phyloP scores from a whole-genome alignment of 1,140 invertebrate species.

The Brachionus angularis region DNA sequence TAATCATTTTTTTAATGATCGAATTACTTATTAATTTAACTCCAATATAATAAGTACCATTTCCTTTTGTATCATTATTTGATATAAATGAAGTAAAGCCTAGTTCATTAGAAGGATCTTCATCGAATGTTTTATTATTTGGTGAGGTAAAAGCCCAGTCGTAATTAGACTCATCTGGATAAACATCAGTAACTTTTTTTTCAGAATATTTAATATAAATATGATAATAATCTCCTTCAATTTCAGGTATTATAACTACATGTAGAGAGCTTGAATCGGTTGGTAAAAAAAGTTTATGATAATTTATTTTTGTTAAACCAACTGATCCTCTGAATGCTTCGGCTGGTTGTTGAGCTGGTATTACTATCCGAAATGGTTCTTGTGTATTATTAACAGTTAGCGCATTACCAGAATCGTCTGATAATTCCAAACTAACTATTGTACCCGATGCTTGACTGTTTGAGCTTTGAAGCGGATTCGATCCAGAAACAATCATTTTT shows the following conservation, averaged over 20 bases:
- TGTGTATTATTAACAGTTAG: conserved; percentile 47
- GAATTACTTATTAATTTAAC: conserved; percentile 48
- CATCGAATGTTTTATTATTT: not conserved
- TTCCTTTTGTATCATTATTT: conserved; percentile 48
- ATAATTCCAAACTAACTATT: conserved; percentile 31
- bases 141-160: conserved; percentile 46
- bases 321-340: conserved; percentile 3
- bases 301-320: conserved; percentile 46
- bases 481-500: conserved; percentile 21
- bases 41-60: conserved; percentile 54
- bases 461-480: conserved; percentile 24
- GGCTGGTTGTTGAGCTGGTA: not conserved
- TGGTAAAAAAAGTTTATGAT: conserved; percentile 50
- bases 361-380: conserved; percentile 47
- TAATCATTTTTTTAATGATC: not conserved
- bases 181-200: conserved; percentile 44
- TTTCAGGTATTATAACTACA: conserved; percentile 47
- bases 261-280: conserved; percentile 51
- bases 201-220: conserved; percentile 49
- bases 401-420: conserved; percentile 45
- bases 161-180: conserved; percentile 52
- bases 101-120: conserved; percentile 45
- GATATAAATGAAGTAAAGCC: conserved; percentile 46
- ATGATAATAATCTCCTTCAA: conserved; percentile 46
- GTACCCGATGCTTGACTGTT: not conserved